These are phyloP conservation scores for Aphaenogaster ashmeadi DNA, from an alignment of 1,140 invertebrate species.

Conservation along the genomic window DNA sequence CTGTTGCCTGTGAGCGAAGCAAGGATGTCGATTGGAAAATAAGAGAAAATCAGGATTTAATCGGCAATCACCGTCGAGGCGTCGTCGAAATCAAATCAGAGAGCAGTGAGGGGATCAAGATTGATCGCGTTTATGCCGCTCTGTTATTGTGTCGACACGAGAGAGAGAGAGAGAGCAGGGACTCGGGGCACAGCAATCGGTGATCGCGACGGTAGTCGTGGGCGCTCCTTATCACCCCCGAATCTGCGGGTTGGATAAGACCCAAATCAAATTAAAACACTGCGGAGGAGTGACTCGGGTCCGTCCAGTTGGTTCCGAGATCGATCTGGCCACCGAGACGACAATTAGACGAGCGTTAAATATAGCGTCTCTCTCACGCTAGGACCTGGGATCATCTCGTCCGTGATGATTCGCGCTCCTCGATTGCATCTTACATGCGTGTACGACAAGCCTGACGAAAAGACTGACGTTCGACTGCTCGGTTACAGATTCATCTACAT, in stretches of 20 bases:
- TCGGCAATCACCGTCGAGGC: conserved; percentile 26
- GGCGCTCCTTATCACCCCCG: conserved; percentile 67
- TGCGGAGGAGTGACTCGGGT: conserved; percentile 8
- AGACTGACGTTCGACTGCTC: conserved; percentile 11
- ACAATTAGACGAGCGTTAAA: conserved; percentile 68
- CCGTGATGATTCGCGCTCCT: background rate
- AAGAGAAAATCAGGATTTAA: conserved; percentile 5
- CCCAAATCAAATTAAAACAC: conserved; percentile 74
- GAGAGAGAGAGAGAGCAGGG: conserved; percentile 18
- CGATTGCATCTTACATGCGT: background rate
- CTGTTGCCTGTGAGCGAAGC: background rate
- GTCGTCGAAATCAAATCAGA: conserved; percentile 42
- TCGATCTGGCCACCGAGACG: conserved; percentile 48
- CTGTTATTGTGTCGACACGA: conserved; percentile 48
- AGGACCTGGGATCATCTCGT: background rate
- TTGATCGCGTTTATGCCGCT: conserved; percentile 21
- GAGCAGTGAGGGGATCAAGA: conserved; percentile 5
- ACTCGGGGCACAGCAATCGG: background rate
- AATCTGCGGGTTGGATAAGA: conserved; percentile 62
- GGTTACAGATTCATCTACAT: conserved; percentile 46
- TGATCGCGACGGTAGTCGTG: background rate
- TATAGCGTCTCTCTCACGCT: background rate
- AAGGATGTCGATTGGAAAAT: background rate
- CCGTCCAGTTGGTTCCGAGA: conserved; percentile 69
- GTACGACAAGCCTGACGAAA: conserved; percentile 3